Evolutionary conservation across 1,140 invertebrate genomes (phyloP), one percentile per base, ranked within the genome.

Genomic region (Drosophila nebulosa): DNA sequence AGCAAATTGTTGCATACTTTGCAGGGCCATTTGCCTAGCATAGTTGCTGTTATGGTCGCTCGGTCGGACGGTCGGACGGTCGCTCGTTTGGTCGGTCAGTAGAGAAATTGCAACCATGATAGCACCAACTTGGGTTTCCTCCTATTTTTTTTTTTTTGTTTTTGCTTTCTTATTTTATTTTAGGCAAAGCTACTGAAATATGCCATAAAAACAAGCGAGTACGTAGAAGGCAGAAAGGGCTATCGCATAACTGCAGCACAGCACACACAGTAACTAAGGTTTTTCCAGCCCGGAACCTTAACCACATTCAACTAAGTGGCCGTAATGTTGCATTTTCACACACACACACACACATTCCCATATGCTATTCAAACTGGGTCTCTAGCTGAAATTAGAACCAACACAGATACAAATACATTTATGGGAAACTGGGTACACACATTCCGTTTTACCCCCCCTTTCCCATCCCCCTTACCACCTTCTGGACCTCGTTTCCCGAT

Each of bases 191-290:
- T 66, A 74, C 79, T 81, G 78, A 81, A 81, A 83, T 78, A 81
- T 81, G 79, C 79, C 79, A 81, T 81, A 81, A 81, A 60, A 81
- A 81, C 46, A 81, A 70, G 74, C 26, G 10, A 30, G 7, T n/a
- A n/a, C n/a, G n/a, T n/a, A 4, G 70, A 62, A 26, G 74, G 32
- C 32, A n/a, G 4, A n/a, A 39, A 21, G 66, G 83, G 79, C 79
- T 81, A 81, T 78, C 78, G 79, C 78, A 81, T 83, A 81, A 81
- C 74, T 81, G 79, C 79, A 83, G 79, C 78, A 62, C 79, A 83
- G 79, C 78, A 62, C 62, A 77, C 62, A 53, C 24, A 32, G 30
- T 62, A 42, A 46, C 39, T 46, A 46, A 46, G 39, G 39, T 46
- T 46, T 46, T 62, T 64, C 63, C 39, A 62, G 71, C 22, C 64